Conservation (phyloP, 2,113 vertebrate genomes). For the Eulemur rufifrons region DNA sequence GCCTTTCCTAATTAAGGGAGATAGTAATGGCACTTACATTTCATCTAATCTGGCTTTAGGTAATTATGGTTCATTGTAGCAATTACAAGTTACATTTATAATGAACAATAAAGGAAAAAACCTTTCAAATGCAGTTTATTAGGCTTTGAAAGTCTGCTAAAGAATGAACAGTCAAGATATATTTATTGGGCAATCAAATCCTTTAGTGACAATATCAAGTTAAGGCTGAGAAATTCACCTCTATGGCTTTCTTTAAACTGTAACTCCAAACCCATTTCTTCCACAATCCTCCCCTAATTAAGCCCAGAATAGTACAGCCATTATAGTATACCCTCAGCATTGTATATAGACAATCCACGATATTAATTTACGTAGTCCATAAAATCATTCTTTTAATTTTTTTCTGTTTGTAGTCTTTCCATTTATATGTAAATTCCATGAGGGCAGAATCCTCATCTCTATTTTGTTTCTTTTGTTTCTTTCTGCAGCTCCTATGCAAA, state of each 20-base stretch:
- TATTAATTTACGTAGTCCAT: not conserved
- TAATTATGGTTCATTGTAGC: conserved; percentile 69
- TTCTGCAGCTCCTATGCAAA: not conserved
- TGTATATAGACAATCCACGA: not conserved
- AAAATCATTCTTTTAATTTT: not conserved
- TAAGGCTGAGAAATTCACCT: not conserved
- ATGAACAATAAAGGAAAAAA: conserved; percentile 55
- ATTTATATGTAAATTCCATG: not conserved
- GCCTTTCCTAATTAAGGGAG: conserved; percentile 70
- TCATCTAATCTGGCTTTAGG: conserved; percentile 63
- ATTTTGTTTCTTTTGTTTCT: not conserved
- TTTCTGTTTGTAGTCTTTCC: not conserved
- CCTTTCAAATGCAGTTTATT: conserved; percentile 46
- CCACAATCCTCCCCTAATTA: not conserved
- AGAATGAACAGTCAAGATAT: conserved; percentile 3
- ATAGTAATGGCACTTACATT: conserved; percentile 51
- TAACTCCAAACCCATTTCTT: conserved; percentile 15
- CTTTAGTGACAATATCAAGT: conserved; percentile 29
- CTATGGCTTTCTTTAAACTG: not conserved
- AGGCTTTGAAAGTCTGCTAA: conserved; percentile 37
- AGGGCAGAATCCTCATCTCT: not conserved
- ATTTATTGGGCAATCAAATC: conserved; percentile 39
- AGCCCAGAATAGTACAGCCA: not conserved
- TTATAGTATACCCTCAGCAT: not conserved
- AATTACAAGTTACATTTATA: conserved; percentile 68